These are phyloP conservation scores for Ornithorhynchus anatinus DNA, from an alignment of 2,113 vertebrate genomes.

Conservation along the genomic window DNA sequence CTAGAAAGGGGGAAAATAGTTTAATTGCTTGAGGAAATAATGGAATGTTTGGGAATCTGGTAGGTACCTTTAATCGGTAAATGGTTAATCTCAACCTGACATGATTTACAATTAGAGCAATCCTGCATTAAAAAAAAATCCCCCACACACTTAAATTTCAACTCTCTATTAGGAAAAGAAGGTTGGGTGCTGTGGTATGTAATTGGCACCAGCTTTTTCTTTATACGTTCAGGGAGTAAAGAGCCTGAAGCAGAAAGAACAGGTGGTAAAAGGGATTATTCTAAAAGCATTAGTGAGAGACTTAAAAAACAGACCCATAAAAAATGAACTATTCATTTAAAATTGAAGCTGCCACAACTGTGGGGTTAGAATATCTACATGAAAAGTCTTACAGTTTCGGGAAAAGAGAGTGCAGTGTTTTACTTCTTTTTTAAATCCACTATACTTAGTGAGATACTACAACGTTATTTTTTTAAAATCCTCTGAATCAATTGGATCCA, in stretches of 20 bases:
- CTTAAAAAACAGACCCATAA: neutral
- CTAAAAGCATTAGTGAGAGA: conserved; percentile 9
- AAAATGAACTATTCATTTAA: conserved; percentile 11
- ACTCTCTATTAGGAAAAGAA: conserved; percentile 12
- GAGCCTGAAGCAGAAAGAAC: neutral
- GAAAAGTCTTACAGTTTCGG: neutral
- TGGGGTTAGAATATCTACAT: neutral
- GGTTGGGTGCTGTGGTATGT: neutral
- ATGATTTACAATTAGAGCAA: conserved; percentile 6
- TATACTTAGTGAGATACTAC: neutral
- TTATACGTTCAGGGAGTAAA: conserved; percentile 4
- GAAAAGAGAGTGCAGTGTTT: neutral
- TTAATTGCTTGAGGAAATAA: neutral
- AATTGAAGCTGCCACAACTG: neutral
- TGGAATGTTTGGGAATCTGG: neutral
- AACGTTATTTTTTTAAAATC: neutral
- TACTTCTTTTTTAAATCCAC: conserved; percentile 2
- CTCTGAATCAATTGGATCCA: neutral
- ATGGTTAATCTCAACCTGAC: neutral
- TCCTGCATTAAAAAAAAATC: conserved; percentile 1
- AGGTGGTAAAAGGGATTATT: conserved; percentile 10
- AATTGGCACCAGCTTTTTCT: neutral
- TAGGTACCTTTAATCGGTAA: neutral
- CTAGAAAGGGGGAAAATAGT: neutral
- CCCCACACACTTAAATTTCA: neutral